phyloP scores from a whole-genome alignment of 2,113 vertebrate genomes.

The Tapirus terrestris region DNA sequence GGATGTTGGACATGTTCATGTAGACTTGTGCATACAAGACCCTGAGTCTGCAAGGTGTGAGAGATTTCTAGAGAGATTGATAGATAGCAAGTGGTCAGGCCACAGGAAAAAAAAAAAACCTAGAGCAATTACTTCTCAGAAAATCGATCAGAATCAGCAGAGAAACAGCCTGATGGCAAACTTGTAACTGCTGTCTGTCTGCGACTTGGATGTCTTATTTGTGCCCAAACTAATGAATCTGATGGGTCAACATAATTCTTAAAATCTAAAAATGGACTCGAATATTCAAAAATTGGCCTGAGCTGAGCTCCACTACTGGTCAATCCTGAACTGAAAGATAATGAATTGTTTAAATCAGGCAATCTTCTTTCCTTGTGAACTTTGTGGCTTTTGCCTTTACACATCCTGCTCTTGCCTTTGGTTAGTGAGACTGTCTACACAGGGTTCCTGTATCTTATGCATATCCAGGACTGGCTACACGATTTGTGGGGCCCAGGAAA shows the following conservation, averaged over 20 bases:
- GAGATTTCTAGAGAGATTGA: background rate
- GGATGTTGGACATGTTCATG: background rate
- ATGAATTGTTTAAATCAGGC: background rate
- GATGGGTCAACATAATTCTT: background rate
- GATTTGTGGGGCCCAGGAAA: background rate
- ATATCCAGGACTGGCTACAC: background rate
- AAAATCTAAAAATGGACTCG: background rate
- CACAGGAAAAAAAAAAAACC: background rate
- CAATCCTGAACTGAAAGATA: background rate
- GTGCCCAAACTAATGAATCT: background rate
- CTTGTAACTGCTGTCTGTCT: constrained; percentile 5
- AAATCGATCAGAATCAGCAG: background rate
- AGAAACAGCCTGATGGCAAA: background rate
- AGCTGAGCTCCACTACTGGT: background rate
- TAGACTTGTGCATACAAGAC: background rate
- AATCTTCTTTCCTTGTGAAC: background rate
- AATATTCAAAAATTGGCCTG: background rate
- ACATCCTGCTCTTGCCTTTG: background rate
- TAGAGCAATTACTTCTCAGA: background rate
- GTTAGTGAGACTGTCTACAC: background rate
- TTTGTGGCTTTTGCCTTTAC: background rate
- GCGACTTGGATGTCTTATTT: background rate
- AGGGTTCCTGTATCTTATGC: background rate
- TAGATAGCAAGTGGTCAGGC: background rate
- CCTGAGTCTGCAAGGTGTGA: background rate